Base-by-base conservation (phyloP, 2,888 invertebrate genomes). In the Nomada flava region DNA sequence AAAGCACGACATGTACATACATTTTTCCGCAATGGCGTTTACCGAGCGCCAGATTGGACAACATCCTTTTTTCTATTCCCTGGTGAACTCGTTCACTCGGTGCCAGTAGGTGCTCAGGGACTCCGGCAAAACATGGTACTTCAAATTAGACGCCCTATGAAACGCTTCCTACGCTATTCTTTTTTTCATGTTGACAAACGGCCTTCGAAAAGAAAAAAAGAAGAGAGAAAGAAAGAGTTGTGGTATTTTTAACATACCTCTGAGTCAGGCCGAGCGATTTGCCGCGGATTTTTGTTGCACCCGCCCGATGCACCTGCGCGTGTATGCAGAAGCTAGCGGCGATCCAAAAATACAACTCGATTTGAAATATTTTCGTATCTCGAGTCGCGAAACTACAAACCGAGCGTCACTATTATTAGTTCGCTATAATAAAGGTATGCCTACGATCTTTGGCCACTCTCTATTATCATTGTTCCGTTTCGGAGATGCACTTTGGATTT, bases 311-410 rank as follows among this genome's bases (percentile, higher is more conserved):
- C 82, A 82, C 82, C 72, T 82, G 82, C 59, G 55, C 70, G 63
- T 65, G 50, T 26, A 60, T 57, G 82, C 82, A 67, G 76, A 50
- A n/a, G 65, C 67, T 81, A 81, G 81, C 68, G 50, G 52, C 57
- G 81, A 23, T 63, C 82, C 70, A 76, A 82, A 82, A 82, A 82
- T 82, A 82, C 55, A 4, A 18, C 57, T 60, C 69, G 63, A 82
- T 76, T 82, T 76, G 71, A 76, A 82, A 76, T 82, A 72, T 82
- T 82, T 68, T 82, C 64, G 82, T 72, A 68, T 64, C 20, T 18
- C 63, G 65, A 62, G 60, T 70, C 80, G 70, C 55, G 76, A 76
- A 82, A 74, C 74, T 64, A 60, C 81, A 59, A 81, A 52, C 76
- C 62, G 29, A 69, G 44, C 29, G n/a, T 18, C 7, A 44, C 67